These are phyloP conservation scores for Andrena fulva DNA, from an alignment of 2,888 invertebrate genomes.

Conservation along the genomic window DNA sequence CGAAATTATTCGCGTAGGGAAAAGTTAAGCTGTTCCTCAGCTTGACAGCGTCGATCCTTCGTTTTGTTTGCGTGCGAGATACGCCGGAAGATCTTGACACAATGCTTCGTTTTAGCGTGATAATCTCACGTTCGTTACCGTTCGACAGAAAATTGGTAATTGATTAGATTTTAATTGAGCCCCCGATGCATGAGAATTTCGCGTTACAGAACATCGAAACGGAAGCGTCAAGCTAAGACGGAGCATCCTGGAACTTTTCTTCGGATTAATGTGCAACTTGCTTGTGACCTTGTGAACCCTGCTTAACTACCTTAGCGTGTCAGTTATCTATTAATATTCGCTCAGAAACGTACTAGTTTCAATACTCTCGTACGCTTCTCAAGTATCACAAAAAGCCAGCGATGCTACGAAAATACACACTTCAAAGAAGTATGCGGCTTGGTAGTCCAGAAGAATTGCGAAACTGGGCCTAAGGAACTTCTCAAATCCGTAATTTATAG, in stretches of 20 bases:
- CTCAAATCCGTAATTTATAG: too few species aligned
- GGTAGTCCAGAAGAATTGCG: too few species aligned
- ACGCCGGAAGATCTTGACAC: background rate
- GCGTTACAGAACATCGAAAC: background rate
- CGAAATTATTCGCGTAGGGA: conserved; percentile 2
- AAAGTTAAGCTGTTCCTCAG: background rate
- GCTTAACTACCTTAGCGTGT: too few species aligned
- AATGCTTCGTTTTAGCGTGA: background rate
- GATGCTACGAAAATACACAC: too few species aligned
- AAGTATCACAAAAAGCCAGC: too few species aligned
- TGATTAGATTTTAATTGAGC: conserved; percentile 3
- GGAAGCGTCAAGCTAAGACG: background rate
- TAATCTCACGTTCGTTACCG: conserved; percentile 4
- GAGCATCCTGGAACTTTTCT: too few species aligned
- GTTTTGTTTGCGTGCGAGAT: background rate
- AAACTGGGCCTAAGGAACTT: too few species aligned
- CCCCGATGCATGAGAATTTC: background rate
- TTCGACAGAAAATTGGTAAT: background rate
- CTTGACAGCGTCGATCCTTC: background rate
- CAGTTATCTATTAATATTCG: too few species aligned
- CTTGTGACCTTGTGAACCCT: too few species aligned
- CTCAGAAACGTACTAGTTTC: background rate
- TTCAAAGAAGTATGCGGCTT: too few species aligned
- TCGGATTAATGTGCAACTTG: too few species aligned
- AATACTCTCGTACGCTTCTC: background rate